Evolutionary conservation across 2,888 invertebrate genomes (phyloP), one percentile per base, ranked within the genome.

Genomic region (Germaria angustata): DNA sequence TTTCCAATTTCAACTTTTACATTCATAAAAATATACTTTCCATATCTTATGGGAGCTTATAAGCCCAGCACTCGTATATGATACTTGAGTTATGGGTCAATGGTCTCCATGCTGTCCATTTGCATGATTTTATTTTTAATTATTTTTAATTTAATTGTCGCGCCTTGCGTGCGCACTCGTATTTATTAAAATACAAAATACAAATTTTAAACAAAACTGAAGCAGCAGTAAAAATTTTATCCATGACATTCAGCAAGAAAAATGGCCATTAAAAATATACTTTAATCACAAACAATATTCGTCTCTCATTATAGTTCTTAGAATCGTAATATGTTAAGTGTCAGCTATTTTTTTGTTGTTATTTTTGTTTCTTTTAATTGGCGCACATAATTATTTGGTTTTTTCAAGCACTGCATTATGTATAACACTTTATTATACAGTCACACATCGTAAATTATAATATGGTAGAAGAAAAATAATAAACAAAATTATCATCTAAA

Each of bases 141-240:
- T 89, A 89, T 87, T 89, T 89, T 87, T 89, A 89, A 89, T 89
- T 89, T 89, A 89, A 89, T 89, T 89, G 89, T 88, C 89, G 89
- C 89, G 88, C 87, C 87, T 88, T 87, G 88, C 88, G 87, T 88
- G 87, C 86, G 6, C 28, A 28, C 28, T 5, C 3, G 81, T 77
- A 46, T 65, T 79, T 71, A 71, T 82, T 82, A 77, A 84, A 77
- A 82, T 11, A 80, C 51, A 84, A 83, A 66, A 71, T 49, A 53
- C 44, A 63, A 44, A 71, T 36, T 55, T 55, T 32, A 61, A 57
- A 72, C 11, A 68, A 13, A 24, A 39, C 9, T 51, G 0, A 34
- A 75, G 34, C 17, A 17, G 32, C 20, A 73, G 36, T 2, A 63
- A 34, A 44, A 15, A 41, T 15, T 63, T 41, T 24, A 53, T 61